Base-by-base conservation (phyloP, 2,113 vertebrate species). In the Dryoscopus gambensis region DNA sequence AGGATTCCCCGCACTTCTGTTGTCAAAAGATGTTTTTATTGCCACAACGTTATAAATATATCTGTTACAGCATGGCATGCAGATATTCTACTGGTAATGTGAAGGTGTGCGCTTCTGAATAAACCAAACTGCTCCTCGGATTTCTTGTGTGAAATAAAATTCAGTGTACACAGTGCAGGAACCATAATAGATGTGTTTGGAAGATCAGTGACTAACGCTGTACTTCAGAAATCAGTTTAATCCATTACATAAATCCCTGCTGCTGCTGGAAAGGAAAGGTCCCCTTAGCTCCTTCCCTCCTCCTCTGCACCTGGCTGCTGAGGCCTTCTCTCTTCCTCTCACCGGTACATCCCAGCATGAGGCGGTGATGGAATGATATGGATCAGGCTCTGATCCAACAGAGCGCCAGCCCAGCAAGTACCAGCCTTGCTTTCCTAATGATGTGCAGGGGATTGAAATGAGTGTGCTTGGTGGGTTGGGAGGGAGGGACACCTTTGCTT, bases 21-120 rank as follows among this genome's bases (percentile, higher is more conserved):
- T 98, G 97, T 98, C 97, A 97, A 93, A 96, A 95, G 92, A 95
- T 95, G 91, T 83, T 97, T 97, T 97, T 96, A 91, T 96, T 97
- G 95, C 89, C 57, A 60, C 90, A 75, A 93, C 74, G 56, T 97
- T 97, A 93, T 67, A 95, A 97, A 95, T 98, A 59, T 96, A 84
- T 95, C 90, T 94, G 69, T 75, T 92, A 65, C 92, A 95, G 62
- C 86, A 68, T 69, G 87, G 82, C 71, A 24, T 85, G 84, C 71
- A 71, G 92, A 60, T 95, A 94, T 40, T 93, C 75, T 63, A 6
- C 75, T 79, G 63, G 19, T 78, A 67, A 35, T 44, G 19, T 67
- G 63, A 65, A 68, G 75, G 20, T 89, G 68, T 62, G 84, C 27
- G 10, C 42, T 91, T 94, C 37, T 73, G 77, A 76, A 67, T 70